These are phyloP conservation scores for Epinephelus awoara DNA, from an alignment of 2,797 vertebrate species.

Conservation along the genomic window DNA sequence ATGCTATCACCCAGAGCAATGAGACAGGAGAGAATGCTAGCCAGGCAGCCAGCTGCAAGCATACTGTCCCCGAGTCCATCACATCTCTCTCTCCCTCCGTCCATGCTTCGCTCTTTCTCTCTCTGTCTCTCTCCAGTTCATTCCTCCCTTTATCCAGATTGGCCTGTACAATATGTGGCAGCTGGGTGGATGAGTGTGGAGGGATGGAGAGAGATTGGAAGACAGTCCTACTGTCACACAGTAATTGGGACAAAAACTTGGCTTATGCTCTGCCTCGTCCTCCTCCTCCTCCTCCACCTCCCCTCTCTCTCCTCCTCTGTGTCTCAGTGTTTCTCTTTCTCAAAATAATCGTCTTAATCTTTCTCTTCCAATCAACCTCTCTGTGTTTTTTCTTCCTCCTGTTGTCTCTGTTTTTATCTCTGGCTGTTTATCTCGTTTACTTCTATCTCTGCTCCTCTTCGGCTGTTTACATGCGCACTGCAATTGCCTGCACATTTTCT, in stretches of 20 bases:
- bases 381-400: conserved; percentile 16
- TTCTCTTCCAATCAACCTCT: conserved; percentile 55
- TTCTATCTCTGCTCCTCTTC: conserved; percentile 12
- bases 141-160: conserved; percentile 76
- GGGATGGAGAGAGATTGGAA: conserved; percentile 77
- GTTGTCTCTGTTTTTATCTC: conserved; percentile 34
- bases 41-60: conserved; percentile 75
- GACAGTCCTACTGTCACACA: conserved; percentile 80
- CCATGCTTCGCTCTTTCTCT: conserved; percentile 12
- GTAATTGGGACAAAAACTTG: conserved; percentile 83
- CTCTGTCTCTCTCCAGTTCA: conserved; percentile 67
- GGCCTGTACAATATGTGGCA: conserved; percentile 79
- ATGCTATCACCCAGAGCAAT: conserved; percentile 83
- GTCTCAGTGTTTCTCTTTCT: conserved; percentile 54
- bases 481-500: conserved; percentile 5
- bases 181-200: conserved; percentile 76
- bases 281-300: conserved; percentile 21
- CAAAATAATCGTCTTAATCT: conserved; percentile 52
- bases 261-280: conserved; percentile 67
- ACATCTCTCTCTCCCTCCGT: conserved; percentile 49
- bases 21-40: conserved; percentile 79
- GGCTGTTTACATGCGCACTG: conserved; percentile 28
- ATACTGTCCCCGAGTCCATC: conserved; percentile 76
- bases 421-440: conserved; percentile 24
- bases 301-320: conserved; percentile 24